These are phyloP conservation scores for Venustaconcha ellipsiformis DNA, from an alignment of 1,140 invertebrate species.

Conservation along the genomic window DNA sequence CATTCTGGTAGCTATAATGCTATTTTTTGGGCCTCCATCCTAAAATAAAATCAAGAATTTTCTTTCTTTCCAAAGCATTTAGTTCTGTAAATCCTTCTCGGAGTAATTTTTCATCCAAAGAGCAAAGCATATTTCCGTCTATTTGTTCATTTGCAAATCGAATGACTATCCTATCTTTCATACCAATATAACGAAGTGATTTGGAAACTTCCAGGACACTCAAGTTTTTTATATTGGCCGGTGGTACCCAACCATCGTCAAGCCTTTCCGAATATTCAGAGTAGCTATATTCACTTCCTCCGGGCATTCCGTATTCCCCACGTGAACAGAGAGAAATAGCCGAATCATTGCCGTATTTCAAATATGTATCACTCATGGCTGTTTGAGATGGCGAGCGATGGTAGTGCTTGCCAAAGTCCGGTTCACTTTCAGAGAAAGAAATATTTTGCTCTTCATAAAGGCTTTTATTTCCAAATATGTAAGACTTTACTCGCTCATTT, in stretches of 20 bases:
- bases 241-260: conserved; percentile 59
- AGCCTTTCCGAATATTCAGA: conserved; percentile 43
- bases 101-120: conserved; percentile 57
- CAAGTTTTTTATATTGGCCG: conserved; percentile 48
- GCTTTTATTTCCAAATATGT: conserved; percentile 15
- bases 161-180: conserved; percentile 63
- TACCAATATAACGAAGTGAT: conserved; percentile 63
- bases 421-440: conserved; percentile 50
- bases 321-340: conserved; percentile 58
- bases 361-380: conserved; percentile 43
- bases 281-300: conserved; percentile 62
- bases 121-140: conserved; percentile 60
- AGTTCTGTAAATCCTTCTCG: conserved; percentile 65
- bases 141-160: conserved; percentile 64
- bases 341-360: conserved; percentile 56
- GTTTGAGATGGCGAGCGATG: conserved; percentile 36
- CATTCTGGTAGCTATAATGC: not conserved
- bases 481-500: conserved; percentile 22
- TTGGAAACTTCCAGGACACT: conserved; percentile 59
- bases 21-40: conserved; percentile 64
- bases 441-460: conserved; percentile 7
- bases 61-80: conserved; percentile 64
- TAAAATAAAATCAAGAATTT: conserved; percentile 63
- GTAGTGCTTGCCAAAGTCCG: conserved; percentile 33
- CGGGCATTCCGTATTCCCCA: conserved; percentile 53